A percentile compares a stretch with the other conserved stretches of the same genome.
Conservation (phyloP, 1,140 invertebrate genomes). For the Pararge aegeria region DNA sequence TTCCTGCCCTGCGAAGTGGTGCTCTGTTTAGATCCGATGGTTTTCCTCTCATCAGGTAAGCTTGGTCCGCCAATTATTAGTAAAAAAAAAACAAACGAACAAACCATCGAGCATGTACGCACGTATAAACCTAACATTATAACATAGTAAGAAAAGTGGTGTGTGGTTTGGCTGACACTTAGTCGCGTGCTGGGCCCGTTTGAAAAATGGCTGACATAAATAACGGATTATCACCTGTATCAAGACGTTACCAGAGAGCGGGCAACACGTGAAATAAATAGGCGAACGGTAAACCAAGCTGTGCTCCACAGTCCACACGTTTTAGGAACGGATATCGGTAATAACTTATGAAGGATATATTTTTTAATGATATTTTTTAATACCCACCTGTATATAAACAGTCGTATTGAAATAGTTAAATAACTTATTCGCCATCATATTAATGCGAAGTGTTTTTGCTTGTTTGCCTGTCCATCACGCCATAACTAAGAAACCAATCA, state of each 20-base stretch:
- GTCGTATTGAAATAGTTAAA: too few species aligned
- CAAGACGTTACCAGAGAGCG: conserved; percentile 62
- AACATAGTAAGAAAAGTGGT: conserved; percentile 55
- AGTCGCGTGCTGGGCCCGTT: conserved; percentile 57
- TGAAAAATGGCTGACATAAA: conserved; percentile 71
- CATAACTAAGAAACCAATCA: too few species aligned
- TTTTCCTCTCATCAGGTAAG: too few species aligned
- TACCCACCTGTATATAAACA: background rate
- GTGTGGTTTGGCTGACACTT: conserved; percentile 40
- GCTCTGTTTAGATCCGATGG: too few species aligned
- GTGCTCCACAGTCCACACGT: background rate
- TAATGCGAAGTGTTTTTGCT: too few species aligned
- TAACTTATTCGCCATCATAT: too few species aligned
- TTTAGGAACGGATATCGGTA: background rate
- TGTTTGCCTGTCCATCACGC: too few species aligned
- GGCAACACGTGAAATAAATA: conserved; percentile 64
- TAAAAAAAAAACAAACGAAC: too few species aligned
- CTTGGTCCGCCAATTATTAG: too few species aligned
- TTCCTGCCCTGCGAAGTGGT: too few species aligned
- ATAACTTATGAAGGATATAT: background rate
- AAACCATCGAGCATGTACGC: too few species aligned
- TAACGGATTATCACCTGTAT: conserved; percentile 73
- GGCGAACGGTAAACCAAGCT: conserved; percentile 61
- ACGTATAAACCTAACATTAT: background rate
- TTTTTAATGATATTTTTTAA: background rate